A percentile compares a stretch with the other conserved stretches of the same genome.
Conservation (phyloP, 1,140 invertebrate genomes). For the Thaumetopoea pityocampa region DNA sequence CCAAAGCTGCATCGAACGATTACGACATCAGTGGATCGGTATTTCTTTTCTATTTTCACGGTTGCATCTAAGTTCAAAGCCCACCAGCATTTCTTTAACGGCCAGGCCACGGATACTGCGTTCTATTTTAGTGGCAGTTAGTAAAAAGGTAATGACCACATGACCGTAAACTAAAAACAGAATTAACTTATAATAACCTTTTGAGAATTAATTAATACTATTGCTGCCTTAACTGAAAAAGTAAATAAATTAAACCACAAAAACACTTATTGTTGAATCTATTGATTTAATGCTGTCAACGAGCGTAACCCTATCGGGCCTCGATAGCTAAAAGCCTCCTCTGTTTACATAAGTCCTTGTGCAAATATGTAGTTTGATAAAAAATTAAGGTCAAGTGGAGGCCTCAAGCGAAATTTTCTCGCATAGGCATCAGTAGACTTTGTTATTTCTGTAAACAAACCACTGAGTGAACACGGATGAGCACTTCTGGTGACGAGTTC, state of each 20-base stretch:
- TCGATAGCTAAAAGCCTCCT: constrained; percentile 56
- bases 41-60: constrained; percentile 21
- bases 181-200: neutral
- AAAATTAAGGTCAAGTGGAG: constrained; percentile 52
- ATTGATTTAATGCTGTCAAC: constrained; percentile 52
- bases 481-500: constrained; percentile 48
- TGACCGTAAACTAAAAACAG: constrained; percentile 10
- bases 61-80: constrained; percentile 8
- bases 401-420: constrained; percentile 51
- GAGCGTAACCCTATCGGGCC: constrained; percentile 55
- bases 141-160: constrained; percentile 5
- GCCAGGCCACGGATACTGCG: neutral
- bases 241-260: constrained; percentile 13
- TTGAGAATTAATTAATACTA: neutral
- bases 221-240: neutral
- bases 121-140: constrained; percentile 6
- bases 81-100: constrained; percentile 10
- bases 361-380: constrained; percentile 40
- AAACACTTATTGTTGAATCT: constrained; percentile 31
- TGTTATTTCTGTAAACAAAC: constrained; percentile 61
- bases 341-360: constrained; percentile 42
- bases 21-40: constrained; percentile 5
- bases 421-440: constrained; percentile 42
- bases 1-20: constrained; percentile 7
- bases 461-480: constrained; percentile 43